Conservation (phyloP, 2,113 vertebrate genomes). For the Acanthochromis polyacanthus region DNA sequence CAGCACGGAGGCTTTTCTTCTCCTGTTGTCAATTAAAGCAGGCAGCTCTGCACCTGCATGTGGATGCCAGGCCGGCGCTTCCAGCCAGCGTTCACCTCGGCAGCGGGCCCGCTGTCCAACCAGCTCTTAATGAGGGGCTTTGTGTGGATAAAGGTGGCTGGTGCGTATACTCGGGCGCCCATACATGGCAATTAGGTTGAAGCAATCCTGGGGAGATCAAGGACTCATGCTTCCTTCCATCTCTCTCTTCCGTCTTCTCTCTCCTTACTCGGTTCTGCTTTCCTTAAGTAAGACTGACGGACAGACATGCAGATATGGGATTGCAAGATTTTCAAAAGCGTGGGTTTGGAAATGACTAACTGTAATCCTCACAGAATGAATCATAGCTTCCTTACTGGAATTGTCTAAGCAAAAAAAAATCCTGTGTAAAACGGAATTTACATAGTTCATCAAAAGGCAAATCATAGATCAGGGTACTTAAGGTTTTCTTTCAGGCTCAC, state of each 20-base stretch:
- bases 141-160: constrained; percentile 73
- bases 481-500: not conserved
- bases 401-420: constrained; percentile 16
- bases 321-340: constrained; percentile 42
- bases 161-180: constrained; percentile 43
- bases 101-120: constrained; percentile 64
- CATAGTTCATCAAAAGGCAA: constrained; percentile 37
- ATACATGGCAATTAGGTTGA: constrained; percentile 76
- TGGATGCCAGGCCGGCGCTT: constrained; percentile 61
- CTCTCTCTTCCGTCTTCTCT: not conserved
- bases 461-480: not conserved
- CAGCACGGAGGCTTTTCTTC: constrained; percentile 64
- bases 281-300: constrained; percentile 56
- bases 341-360: constrained; percentile 49
- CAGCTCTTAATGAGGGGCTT: constrained; percentile 81
- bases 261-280: constrained; percentile 22
- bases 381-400: constrained; percentile 36
- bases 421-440: constrained; percentile 28
- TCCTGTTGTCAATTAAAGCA: constrained; percentile 77
- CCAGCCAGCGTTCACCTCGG: constrained; percentile 69
- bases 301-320: constrained; percentile 43
- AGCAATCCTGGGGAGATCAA: constrained; percentile 64
- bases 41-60: constrained; percentile 73
- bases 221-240: constrained; percentile 16
- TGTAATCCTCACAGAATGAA: constrained; percentile 56